These are phyloP conservation scores for Heliothis subflexa DNA, from an alignment of 1,140 invertebrate species.

Conservation along the genomic window DNA sequence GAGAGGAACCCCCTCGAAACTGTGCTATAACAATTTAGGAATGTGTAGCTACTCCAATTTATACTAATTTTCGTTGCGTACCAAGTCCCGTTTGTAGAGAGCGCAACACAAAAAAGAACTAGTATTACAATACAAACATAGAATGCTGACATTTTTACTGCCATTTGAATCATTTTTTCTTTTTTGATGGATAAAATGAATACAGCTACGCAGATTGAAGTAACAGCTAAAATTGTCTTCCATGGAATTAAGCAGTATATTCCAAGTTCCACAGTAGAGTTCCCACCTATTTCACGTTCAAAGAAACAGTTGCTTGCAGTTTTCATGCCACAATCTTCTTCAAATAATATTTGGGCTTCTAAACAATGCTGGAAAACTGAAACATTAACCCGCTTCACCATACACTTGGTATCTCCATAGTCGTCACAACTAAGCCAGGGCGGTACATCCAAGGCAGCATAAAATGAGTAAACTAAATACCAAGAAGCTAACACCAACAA, in stretches of 20 bases:
- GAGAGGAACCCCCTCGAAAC: slow-evolving; percentile 64
- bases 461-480: slow-evolving; percentile 77
- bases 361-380: slow-evolving; percentile 77
- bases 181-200: slow-evolving; percentile 71
- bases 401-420: slow-evolving; percentile 66
- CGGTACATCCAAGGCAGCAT: slow-evolving; percentile 67
- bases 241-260: slow-evolving; percentile 60
- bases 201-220: slow-evolving; percentile 52
- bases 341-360: slow-evolving; percentile 69
- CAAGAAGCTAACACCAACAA: slow-evolving; percentile 70
- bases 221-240: slow-evolving; percentile 64
- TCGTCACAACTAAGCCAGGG: slow-evolving; percentile 76
- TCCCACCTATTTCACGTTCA: slow-evolving; percentile 69
- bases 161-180: slow-evolving; percentile 65
- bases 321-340: slow-evolving; percentile 74
- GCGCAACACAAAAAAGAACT: slow-evolving; percentile 68
- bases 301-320: slow-evolving; percentile 75
- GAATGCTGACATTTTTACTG: slow-evolving; percentile 58
- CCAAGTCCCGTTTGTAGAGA: slow-evolving; percentile 75
- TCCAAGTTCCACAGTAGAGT: slow-evolving; percentile 60
- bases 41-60: slow-evolving; percentile 60
- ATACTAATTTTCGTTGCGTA: slow-evolving; percentile 64
- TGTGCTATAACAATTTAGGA: slow-evolving; percentile 57
- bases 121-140: slow-evolving; percentile 68
- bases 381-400: slow-evolving; percentile 73